Conservation (phyloP, 2,113 vertebrate species). For the Delphinapterus leucas region DNA sequence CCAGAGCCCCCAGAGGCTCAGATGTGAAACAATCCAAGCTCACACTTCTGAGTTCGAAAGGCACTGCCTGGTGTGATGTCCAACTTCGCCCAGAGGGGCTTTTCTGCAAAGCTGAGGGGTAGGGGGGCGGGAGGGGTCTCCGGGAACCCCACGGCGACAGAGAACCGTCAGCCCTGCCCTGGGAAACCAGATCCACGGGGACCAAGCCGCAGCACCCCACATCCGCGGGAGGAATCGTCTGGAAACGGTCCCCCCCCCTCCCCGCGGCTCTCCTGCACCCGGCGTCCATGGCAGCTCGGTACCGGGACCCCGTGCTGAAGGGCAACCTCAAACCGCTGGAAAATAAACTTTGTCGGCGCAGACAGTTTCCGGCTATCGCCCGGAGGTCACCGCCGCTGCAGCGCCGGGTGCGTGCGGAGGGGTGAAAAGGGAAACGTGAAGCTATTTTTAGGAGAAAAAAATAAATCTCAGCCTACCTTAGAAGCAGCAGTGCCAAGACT, state of each 20-base stretch:
- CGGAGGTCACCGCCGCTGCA: neutral
- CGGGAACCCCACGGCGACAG: neutral
- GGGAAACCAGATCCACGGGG: neutral
- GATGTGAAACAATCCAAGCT: neutral
- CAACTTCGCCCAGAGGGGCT: slow-evolving; percentile 60
- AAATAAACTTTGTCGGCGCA: slow-evolving; percentile 76
- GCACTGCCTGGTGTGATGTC: neutral
- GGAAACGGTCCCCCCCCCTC: neutral
- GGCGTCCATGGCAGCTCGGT: neutral
- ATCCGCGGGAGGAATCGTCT: neutral
- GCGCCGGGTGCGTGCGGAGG: neutral
- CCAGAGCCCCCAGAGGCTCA: neutral
- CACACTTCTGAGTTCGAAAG: neutral
- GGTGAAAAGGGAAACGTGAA: neutral
- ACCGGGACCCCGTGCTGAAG: slow-evolving; percentile 40
- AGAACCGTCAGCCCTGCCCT: neutral
- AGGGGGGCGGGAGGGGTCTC: neutral
- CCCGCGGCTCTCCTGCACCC: neutral
- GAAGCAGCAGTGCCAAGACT: slow-evolving; percentile 39
- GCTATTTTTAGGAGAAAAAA: slow-evolving; percentile 55
- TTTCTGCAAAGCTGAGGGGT: neutral
- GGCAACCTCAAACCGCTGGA: slow-evolving; percentile 51
- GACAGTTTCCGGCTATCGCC: slow-evolving; percentile 20
- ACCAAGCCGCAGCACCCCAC: neutral
- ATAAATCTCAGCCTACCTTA: slow-evolving; percentile 77